Base-by-base conservation (phyloP, 2,888 invertebrate genomes). In the Oxycera nigricornis region DNA sequence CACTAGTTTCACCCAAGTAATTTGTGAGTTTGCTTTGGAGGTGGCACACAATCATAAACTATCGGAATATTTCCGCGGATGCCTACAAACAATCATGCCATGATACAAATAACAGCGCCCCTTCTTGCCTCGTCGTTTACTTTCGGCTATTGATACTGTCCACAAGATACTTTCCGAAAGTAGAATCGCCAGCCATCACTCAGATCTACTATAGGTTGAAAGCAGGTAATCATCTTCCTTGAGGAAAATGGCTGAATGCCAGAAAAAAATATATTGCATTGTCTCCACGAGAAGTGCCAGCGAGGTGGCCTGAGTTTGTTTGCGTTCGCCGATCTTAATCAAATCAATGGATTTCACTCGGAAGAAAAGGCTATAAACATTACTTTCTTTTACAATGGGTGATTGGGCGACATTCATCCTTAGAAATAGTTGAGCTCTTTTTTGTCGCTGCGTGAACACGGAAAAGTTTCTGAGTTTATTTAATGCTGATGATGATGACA, bases 171-270 rank as follows among this genome's bases (percentile, higher is more conserved):
- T 28, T n/a, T 30, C 59, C 24, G 6, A 24, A n/a, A 55, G 26
- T 17, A 22, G 14, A 59, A 20, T 59, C 59, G 14, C 6, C n/a
- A 28, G 59, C 59, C 59, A 30, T 30, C 59, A 59, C 59, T 30
- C 22, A n/a, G 30, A 28, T 9, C 59, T 59, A 59, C 30, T 59
- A 59, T 30, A n/a, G 28, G 28, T 14, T 59, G 30, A 59, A 30
- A 59, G 59, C 59, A 59, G 26, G 30, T 59, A 59, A 59, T 59
- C 26, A 59, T 59, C 59, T 59, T 2, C n/a, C 4, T 28, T 30
- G 11, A 30, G 17, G n/a, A 59, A 14, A 17, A 11, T 30, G 11
- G 59, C 59, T 1, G 28, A 28, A 30, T 22, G 30, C 14, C n/a
- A 46, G 46, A 11, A 46, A 46, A 17, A 17, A 46, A 14, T 14